Conservation (phyloP, 2,888 invertebrate genomes). For the Dioctria linearis region DNA sequence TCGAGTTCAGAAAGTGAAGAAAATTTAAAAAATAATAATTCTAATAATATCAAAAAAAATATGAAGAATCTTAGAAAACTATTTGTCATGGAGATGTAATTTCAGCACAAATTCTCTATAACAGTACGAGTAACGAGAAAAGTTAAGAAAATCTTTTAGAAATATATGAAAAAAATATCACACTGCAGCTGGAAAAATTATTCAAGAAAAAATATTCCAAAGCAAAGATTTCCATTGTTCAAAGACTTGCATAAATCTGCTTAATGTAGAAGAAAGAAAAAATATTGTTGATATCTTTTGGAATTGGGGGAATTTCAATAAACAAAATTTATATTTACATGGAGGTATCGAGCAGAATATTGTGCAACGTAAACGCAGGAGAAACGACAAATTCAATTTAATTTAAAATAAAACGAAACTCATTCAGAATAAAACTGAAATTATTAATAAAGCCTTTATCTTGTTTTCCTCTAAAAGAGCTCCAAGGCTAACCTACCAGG, state of each 20-base stretch:
- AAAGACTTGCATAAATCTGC: constrained; percentile 51
- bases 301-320: constrained; percentile 33
- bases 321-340: constrained; percentile 30
- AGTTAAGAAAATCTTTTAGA: constrained; percentile 54
- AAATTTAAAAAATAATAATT: constrained; percentile 25
- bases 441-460: too few species aligned
- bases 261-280: constrained; percentile 35
- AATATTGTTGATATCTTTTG: constrained; percentile 40
- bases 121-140: constrained; percentile 52
- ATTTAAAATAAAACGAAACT: constrained; percentile 32
- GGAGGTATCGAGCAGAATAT: constrained; percentile 51
- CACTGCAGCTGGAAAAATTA: constrained; percentile 54
- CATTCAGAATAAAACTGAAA: too few species aligned
- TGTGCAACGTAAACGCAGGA: constrained; percentile 12
- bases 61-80: constrained; percentile 48
- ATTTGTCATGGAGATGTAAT: constrained; percentile 54
- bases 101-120: constrained; percentile 54
- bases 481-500: too few species aligned
- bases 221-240: constrained; percentile 53
- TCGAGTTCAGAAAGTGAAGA: constrained; percentile 33
- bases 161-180: constrained; percentile 56
- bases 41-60: constrained; percentile 15
- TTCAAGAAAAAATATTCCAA: constrained; percentile 55
- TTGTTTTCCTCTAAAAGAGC: background rate
- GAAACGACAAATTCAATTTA: constrained; percentile 47